Base-by-base conservation (phyloP, 1,140 invertebrate species). In the Lepidurus couesii region DNA sequence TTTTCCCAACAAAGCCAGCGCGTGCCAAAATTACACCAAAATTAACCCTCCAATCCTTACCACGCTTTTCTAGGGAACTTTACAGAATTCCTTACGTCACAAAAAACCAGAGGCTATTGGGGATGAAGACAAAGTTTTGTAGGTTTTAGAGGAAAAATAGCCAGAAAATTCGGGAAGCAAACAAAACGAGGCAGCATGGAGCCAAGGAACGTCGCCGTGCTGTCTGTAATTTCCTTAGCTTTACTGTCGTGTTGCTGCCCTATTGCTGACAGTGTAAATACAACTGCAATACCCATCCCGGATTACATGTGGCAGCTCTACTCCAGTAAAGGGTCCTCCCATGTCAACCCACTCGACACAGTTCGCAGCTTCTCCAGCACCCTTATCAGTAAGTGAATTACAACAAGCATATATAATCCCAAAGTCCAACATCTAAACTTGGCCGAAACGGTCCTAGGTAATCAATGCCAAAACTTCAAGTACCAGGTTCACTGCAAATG, bases 281-380 rank as follows among this genome's bases (percentile, higher is more conserved):
- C 53, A 13, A 65, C 53, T 21, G 53, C 16, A 11, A 21, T 65
- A 65, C 53, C 16, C 1, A 65, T 65, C 21, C 53, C 53, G 16
- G 53, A 65, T 65, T 65, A 65, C 53, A 65, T 65, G 53, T 65
- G 53, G 53, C 53, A 65, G 21, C 16, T 65, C 53, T 65, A 65
- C 21, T 65, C 21, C 8, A 34, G 34, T 34, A 16, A 65, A 65
- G n/a, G 53, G 7, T 65, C 53, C 13, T n/a, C 5, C 13, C 21
- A 21, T 65, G 53, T 21, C 21, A 65, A 65, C 53, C 16, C 53
- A 65, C 8, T 65, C 21, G 53, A 65, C 53, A 16, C 21, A 13
- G 53, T 21, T 65, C 53, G 53, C 21, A 65, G 53, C 3, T 21
- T 65, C 53, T 65, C 53, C 21, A 16, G 53, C 13, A 65, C n/a